Evolutionary conservation across 1,140 invertebrate genomes (phyloP).

Genomic region (Bemisia tabaci): DNA sequence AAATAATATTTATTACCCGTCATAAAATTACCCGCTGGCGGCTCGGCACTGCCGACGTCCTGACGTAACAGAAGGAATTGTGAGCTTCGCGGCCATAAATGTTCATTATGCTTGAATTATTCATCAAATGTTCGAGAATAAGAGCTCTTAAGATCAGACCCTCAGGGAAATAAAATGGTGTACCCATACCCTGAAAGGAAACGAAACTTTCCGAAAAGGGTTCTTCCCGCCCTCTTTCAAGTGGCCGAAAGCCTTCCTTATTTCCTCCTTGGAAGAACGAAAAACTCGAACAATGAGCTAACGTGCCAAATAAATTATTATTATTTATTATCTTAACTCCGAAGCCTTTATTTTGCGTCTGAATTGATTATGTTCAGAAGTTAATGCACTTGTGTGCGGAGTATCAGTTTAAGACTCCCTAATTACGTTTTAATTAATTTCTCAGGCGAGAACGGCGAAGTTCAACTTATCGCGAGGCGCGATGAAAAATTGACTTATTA

Average conservation of each 20-base stretch:
- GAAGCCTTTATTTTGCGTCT: not conserved
- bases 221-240: not conserved
- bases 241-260: too few species aligned
- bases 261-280: not conserved
- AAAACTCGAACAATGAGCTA: not conserved
- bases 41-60: too few species aligned
- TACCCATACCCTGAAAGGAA: not conserved
- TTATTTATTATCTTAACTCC: not conserved
- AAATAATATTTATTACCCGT: not conserved
- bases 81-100: not conserved
- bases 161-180: not conserved
- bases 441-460: not conserved
- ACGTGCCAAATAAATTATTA: not conserved
- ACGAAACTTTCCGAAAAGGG: not conserved
- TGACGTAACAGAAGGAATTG: not conserved
- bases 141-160: not conserved
- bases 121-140: not conserved
- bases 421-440: not conserved
- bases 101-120: not conserved
- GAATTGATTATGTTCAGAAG: not conserved
- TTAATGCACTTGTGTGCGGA: not conserved
- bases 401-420: not conserved
- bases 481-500: not conserved
- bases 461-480: not conserved
- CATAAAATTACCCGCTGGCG: not conserved